These are phyloP conservation scores for Onychomys leucogaster DNA, from an alignment of 2,797 vertebrate species.

Conservation along the genomic window DNA sequence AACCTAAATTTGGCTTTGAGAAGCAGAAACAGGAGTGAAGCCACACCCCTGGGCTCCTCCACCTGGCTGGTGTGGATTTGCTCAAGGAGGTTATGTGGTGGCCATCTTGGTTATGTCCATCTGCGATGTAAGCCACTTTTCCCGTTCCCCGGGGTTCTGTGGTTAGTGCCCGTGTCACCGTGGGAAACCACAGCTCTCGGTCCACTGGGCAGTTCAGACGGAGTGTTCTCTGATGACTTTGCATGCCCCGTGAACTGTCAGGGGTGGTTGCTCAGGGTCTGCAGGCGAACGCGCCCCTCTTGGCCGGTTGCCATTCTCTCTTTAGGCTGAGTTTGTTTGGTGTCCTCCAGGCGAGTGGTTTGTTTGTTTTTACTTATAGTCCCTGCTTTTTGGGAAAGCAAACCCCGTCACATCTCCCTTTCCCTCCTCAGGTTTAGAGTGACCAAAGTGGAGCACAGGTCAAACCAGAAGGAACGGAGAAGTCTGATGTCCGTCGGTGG, in stretches of 20 bases:
- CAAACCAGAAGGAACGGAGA: constrained; percentile 89
- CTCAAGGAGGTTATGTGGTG: background rate
- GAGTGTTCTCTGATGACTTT: background rate
- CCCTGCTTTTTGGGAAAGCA: background rate
- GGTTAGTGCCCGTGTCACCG: background rate
- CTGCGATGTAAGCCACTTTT: background rate
- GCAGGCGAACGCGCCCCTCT: background rate
- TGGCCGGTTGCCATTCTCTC: background rate
- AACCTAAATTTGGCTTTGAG: background rate
- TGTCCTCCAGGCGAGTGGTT: background rate
- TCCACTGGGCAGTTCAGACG: background rate
- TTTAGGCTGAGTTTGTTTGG: background rate
- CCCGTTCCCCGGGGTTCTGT: background rate
- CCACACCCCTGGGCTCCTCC: background rate
- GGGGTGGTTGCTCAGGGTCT: background rate
- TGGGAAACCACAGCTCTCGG: background rate
- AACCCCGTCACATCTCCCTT: background rate
- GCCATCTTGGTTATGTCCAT: background rate
- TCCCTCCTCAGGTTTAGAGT: constrained; percentile 93
- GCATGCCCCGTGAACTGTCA: background rate
- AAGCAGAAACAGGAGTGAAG: background rate
- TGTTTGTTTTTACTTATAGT: background rate
- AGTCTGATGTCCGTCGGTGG: constrained; percentile 89
- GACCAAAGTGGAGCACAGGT: constrained; percentile 94
- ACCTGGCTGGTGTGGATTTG: background rate